Conservation (phyloP, 1,140 invertebrate genomes). For the Heliconius hewitsoni region DNA sequence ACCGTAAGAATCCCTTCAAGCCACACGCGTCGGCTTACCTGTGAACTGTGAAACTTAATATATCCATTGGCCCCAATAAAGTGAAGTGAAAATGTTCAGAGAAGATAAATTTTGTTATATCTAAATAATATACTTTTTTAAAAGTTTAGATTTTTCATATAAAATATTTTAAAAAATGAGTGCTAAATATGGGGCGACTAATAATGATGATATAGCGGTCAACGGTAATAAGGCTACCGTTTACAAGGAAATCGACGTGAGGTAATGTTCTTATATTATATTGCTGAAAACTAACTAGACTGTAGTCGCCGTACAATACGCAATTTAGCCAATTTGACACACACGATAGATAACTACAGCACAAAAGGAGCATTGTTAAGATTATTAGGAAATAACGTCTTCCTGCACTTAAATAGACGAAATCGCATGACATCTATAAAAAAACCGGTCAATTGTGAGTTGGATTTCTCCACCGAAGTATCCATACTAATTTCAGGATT, state of each 20-base stretch:
- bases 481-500: too few relatives aligned
- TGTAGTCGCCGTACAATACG: conserved; percentile 32
- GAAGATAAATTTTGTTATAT: neutral
- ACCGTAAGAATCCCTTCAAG: conserved; percentile 50
- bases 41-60: conserved; percentile 37
- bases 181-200: conserved; percentile 62
- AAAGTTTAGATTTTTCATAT: neutral
- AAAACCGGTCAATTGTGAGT: neutral
- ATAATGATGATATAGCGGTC: conserved; percentile 47
- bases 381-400: conserved; percentile 50
- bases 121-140: neutral
- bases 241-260: conserved; percentile 55
- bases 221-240: conserved; percentile 45
- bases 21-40: conserved; percentile 47
- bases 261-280: conserved; percentile 50
- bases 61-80: conserved; percentile 36
- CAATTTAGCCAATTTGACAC: conserved; percentile 59
- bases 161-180: conserved; percentile 26
- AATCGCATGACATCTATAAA: conserved; percentile 6
- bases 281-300: conserved; percentile 26
- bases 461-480: too few relatives aligned
- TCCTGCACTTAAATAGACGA: conserved; percentile 40
- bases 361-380: conserved; percentile 53
- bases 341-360: conserved; percentile 49
- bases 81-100: conserved; percentile 37